These are phyloP conservation scores for Siniperca knerii DNA, from an alignment of 2,113 vertebrate genomes.

Conservation along the genomic window DNA sequence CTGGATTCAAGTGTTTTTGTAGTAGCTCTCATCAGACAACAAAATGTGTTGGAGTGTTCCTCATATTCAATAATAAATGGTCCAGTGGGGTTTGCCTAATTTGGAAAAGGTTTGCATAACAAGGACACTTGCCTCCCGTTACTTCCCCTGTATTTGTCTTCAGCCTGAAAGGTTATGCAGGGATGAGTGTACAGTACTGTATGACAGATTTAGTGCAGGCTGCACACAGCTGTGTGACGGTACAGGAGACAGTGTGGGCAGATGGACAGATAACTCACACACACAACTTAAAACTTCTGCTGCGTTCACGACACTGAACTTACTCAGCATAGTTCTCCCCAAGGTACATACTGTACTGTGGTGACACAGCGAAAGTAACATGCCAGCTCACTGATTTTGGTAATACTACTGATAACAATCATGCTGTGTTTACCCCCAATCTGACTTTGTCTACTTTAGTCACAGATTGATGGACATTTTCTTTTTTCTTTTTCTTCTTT, in stretches of 20 bases:
- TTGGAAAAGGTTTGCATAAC: not conserved
- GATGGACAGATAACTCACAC: conserved; percentile 40
- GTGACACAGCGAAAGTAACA: conserved; percentile 47
- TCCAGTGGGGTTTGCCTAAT: not conserved
- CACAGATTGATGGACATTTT: not conserved
- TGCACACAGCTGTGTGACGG: conserved; percentile 38
- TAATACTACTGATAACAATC: conserved; percentile 33
- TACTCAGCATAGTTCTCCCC: conserved; percentile 28
- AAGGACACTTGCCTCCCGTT: conserved; percentile 15
- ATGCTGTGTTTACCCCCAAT: not conserved
- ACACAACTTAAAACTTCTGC: not conserved
- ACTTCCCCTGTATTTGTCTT: conserved; percentile 25
- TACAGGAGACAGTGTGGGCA: not conserved
- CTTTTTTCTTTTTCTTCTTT: not conserved
- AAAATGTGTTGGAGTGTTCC: not conserved
- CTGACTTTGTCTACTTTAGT: conserved; percentile 11
- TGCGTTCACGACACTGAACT: conserved; percentile 2
- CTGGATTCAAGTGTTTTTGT: not conserved
- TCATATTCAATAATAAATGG: not conserved
- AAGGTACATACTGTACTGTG: conserved; percentile 26
- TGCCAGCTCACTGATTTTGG: conserved; percentile 32
- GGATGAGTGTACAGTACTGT: conserved; percentile 23
- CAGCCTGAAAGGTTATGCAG: conserved; percentile 10
- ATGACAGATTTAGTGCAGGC: conserved; percentile 43
- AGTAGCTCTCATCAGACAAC: not conserved